Evolutionary conservation across 2,113 vertebrate genomes (phyloP).

Genomic region (Ivindomyrus marchei): DNA sequence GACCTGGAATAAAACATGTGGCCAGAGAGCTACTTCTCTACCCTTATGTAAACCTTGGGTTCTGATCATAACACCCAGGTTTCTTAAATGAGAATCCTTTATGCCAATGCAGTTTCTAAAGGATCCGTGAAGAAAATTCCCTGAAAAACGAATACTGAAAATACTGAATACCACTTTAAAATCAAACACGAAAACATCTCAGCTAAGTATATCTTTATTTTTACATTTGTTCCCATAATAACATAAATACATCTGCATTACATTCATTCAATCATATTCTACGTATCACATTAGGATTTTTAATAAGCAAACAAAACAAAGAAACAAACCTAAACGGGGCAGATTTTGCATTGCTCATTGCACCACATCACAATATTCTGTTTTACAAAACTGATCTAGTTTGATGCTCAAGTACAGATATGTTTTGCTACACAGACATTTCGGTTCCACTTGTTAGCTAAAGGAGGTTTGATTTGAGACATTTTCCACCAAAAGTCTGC

Average conservation of each 20-base stretch:
- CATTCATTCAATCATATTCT: conserved; percentile 24
- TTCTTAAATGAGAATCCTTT: neutral
- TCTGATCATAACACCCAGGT: neutral
- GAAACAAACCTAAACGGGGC: neutral
- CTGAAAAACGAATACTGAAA: neutral
- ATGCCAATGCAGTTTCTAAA: neutral
- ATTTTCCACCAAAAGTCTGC: neutral
- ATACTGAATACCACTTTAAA: neutral
- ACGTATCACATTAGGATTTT: conserved; percentile 19
- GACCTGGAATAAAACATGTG: neutral
- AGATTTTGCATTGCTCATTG: conserved; percentile 29
- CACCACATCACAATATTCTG: conserved; percentile 19
- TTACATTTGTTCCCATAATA: conserved; percentile 58
- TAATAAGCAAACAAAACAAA: neutral
- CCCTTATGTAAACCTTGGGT: neutral
- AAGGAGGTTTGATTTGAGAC: neutral
- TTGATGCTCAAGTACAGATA: conserved; percentile 11
- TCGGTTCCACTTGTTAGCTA: neutral
- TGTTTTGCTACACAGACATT: neutral
- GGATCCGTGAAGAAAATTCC: neutral
- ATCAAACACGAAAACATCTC: neutral
- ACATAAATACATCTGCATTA: conserved; percentile 42
- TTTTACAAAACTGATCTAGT: neutral
- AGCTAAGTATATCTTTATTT: conserved; percentile 66
- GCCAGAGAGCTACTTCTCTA: neutral